phyloP scores from a whole-genome alignment of 2,797 vertebrate species.

The Paramormyrops hopkinsi region DNA sequence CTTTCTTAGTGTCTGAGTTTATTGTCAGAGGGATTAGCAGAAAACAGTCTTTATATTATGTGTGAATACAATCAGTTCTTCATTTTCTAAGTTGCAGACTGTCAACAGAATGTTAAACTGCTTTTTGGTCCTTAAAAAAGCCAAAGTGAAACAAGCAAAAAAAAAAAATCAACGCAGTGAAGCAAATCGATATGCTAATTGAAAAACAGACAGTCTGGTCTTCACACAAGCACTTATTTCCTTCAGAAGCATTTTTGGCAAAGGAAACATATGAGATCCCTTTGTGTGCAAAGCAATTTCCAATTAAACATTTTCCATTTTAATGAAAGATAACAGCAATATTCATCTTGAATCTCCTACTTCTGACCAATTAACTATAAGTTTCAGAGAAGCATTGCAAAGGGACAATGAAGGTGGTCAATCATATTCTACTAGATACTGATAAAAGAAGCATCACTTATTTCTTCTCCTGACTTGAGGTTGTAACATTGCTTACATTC shows the following conservation, averaged over 20 bases:
- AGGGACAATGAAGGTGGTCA: background rate
- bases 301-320: conserved; percentile 15
- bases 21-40: conserved; percentile 7
- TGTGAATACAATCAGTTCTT: background rate
- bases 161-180: conserved; percentile 22
- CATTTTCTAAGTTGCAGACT: conserved; percentile 10
- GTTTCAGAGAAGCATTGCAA: background rate
- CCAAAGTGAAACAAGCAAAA: conserved; percentile 28
- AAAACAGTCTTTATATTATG: conserved; percentile 21
- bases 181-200: conserved; percentile 40
- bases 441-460: background rate
- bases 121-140: conserved; percentile 21
- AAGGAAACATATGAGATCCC: background rate
- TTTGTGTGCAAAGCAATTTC: conserved; percentile 1
- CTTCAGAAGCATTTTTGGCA: background rate
- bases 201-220: conserved; percentile 34
- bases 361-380: conserved; percentile 6
- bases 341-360: background rate
- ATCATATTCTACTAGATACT: background rate
- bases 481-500: background rate
- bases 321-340: conserved; percentile 23
- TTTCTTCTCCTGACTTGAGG: background rate
- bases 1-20: background rate
- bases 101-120: conserved; percentile 30
- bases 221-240: conserved; percentile 16